These are phyloP conservation scores for Paedocypris micromegethes DNA, from an alignment of 2,797 vertebrate species.

Conservation along the genomic window DNA sequence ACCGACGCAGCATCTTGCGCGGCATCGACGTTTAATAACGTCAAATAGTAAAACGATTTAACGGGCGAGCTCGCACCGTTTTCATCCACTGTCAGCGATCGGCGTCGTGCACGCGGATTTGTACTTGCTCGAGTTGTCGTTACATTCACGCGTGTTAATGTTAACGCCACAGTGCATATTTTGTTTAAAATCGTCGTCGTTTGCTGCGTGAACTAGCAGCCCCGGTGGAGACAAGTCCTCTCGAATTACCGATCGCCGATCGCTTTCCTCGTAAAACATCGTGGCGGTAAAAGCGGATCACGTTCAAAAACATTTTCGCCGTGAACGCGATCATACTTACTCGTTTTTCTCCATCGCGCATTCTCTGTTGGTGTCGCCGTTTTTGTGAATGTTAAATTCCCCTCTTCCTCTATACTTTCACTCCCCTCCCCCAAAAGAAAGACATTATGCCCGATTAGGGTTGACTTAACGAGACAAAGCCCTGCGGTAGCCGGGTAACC, in stretches of 20 bases:
- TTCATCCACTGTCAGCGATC: too few species aligned
- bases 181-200: constrained; percentile 9
- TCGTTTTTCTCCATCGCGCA: constrained; percentile 81
- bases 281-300: background rate
- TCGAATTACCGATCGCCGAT: constrained; percentile 27
- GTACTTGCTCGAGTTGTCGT: too few species aligned
- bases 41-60: too few species aligned
- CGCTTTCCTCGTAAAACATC: background rate
- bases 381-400: constrained; percentile 74
- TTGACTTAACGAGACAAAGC: constrained; percentile 53
- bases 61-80: too few species aligned
- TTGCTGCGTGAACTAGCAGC: constrained; percentile 25
- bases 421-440: constrained; percentile 80
- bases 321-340: constrained; percentile 63
- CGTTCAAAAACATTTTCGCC: background rate
- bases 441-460: constrained; percentile 71
- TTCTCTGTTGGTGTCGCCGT: constrained; percentile 67
- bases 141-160: too few species aligned
- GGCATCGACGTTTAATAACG: too few species aligned
- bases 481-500: constrained; percentile 49
- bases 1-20: too few species aligned
- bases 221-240: constrained; percentile 1
- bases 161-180: background rate
- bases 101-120: too few species aligned
- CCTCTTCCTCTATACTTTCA: constrained; percentile 71